Conservation (phyloP, 1,140 invertebrate genomes). For the Pteromalus puparum region DNA sequence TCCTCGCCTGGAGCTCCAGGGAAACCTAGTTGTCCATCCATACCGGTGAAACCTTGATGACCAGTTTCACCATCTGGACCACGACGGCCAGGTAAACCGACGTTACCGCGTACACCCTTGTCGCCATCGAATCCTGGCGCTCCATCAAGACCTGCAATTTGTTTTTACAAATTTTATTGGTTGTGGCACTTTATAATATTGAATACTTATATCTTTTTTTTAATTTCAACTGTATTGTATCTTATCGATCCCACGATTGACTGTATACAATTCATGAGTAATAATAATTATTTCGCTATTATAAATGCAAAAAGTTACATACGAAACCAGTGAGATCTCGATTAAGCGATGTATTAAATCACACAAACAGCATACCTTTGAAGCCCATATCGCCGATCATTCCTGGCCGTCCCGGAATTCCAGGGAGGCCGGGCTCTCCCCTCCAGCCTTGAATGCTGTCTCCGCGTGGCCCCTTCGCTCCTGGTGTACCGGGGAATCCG, state of each 20-base stretch:
- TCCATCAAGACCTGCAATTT: conserved; percentile 55
- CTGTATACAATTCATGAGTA: not conserved
- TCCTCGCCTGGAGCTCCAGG: conserved; percentile 77
- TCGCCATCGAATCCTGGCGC: conserved; percentile 36
- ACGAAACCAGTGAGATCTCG: not conserved
- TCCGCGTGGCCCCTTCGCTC: conserved; percentile 69
- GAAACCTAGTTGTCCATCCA: conserved; percentile 74
- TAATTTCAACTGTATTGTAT: not conserved
- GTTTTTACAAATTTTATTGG: not conserved
- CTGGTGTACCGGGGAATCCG: conserved; percentile 67
- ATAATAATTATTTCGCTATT: not conserved
- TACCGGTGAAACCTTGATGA: conserved; percentile 68
- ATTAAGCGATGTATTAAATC: not conserved
- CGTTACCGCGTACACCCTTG: conserved; percentile 43
- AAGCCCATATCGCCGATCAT: conserved; percentile 73
- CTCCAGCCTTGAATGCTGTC: conserved; percentile 71
- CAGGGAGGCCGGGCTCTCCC: conserved; percentile 72
- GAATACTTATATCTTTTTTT: not conserved
- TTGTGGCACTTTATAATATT: not conserved
- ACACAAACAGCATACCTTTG: conserved; percentile 58
- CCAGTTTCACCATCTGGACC: conserved; percentile 63
- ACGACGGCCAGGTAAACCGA: conserved; percentile 12
- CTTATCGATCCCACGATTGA: not conserved
- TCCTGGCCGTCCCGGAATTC: conserved; percentile 73
- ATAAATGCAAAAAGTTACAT: not conserved